Evolutionary conservation across 2,797 vertebrate species (phyloP), one percentile per base, ranked within the genome.

Genomic region (Pseudochirops cupreus): DNA sequence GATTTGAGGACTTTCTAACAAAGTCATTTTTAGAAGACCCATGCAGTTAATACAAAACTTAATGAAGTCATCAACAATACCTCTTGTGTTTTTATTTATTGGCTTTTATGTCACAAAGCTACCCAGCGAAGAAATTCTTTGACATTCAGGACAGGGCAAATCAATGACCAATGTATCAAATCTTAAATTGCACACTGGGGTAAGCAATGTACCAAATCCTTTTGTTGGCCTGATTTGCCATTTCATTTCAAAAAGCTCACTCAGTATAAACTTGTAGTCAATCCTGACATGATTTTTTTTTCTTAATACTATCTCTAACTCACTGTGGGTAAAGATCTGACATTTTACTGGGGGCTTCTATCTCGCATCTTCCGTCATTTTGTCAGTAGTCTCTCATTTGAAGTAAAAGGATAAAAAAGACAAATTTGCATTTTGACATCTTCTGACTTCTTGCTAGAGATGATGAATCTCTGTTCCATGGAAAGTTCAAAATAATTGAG

Each of bases 381-480:
- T 98, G 98, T 98, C 98, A 98, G 97, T 92, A 96, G 98, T 98
- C 97, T 98, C 96, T 98, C 97, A 98, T 98, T 98, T 98, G 94
- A 95, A 98, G 97, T 92, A 95, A 97, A 98, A 97, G 94, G 90
- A 98, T 98, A 97, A 98, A 98, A 98, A 98, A 98, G 98, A 98
- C 96, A 98, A 98, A 98, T 98, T 94, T 98, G 91, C 97, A 95
- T 94, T 96, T 97, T 98, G 98, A 98, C 98, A 98, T 96, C 93
- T 97, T 97, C 93, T 98, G 98, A 98, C 94, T 29, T 97, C 95
- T 98, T 97, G 98, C 97, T 94, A 74, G 97, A 96, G 92, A 56
- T 98, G 97, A 98, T 98, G 97, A 98, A 98, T 98, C 95, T 97
- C 96, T 97, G 95, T 97, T 98, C 98, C 94, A 97, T 97, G 96